Evolutionary conservation across 92 coral and sea anemone species (phyloP), one percentile per base, ranked within the genome.

Genomic region (Bergia puertoricense): DNA sequence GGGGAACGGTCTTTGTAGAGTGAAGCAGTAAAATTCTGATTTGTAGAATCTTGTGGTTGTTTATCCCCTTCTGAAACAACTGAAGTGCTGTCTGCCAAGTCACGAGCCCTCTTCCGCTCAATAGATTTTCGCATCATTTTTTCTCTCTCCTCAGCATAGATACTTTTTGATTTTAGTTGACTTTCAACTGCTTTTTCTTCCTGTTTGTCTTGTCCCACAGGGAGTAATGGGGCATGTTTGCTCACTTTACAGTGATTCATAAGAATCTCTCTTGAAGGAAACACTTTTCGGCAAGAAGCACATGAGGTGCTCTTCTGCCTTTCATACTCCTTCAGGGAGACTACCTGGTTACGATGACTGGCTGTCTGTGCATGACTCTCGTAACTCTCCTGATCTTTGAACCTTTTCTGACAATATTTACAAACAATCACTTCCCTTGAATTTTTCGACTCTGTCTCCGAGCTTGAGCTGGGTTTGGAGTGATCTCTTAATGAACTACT

Each of bases 351-450:
- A 1, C 74, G 85, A 41, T 91, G 93, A 22, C 86, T 87, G 38
- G 85, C 89, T 2, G 93, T 81, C 88, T 91, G 80, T 54, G 76
- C 86, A 42, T 91, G 93, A 16, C 81, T 81, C 22, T 74, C 84
- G 43, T 86, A 91, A 3, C 85, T 48, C 40, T 65, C 50, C 68
- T 91, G 90, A 13, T 89, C 80, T 82, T 86, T 91, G 43, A 91
- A 91, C 43, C 93, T 74, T 76, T 91, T 91, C 80, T 89, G 89
- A 77, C 93, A 91, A 74, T 86, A 87, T n/a, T 86, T 89, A 41
- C 93, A 91, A 4, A 86, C 93, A 51, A 51, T 76, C 23, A 89
- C 80, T 18, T 86, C 88, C 57, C 59, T 91, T 39, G 89, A 48
- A 51, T 57, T 57, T 10, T 81, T 36, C 78, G 72, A 8, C n/a